Percentiles rank a stretch among this genome's conserved stretches.
Conservation (phyloP, 1,140 invertebrate genomes). For the Eriocheir sinensis region DNA sequence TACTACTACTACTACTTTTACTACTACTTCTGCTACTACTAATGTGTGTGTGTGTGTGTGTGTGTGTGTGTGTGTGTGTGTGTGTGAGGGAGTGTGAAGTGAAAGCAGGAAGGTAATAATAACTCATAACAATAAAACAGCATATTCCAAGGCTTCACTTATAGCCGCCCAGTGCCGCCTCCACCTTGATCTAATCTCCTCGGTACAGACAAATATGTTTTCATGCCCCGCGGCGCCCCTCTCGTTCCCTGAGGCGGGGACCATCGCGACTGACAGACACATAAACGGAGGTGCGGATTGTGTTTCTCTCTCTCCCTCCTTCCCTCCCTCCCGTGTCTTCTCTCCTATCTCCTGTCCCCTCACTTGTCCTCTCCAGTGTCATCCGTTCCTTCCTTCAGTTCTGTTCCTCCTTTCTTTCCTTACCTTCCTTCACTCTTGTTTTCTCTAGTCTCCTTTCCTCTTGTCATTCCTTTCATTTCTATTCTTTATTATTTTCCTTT, state of each 20-base stretch:
- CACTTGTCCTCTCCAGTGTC: background rate
- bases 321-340: background rate
- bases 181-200: too few relatives aligned
- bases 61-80: background rate
- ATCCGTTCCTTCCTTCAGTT: background rate
- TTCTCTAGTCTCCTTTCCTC: background rate
- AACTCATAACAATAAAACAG: background rate
- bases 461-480: too few relatives aligned
- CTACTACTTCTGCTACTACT: background rate
- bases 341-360: background rate
- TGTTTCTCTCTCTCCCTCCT: background rate
- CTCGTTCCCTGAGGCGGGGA: background rate
- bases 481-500: too few relatives aligned
- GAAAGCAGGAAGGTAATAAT: background rate
- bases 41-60: background rate
- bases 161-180: too few relatives aligned
- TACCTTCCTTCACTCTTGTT: background rate
- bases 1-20: background rate
- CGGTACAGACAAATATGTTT: slow-evolving; percentile 15
- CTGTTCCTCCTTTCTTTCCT: background rate
- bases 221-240: background rate
- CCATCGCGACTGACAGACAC: background rate
- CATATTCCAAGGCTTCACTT: background rate
- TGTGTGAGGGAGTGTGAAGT: background rate
- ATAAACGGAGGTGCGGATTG: slow-evolving; percentile 21